Conservation (phyloP, 1,140 invertebrate genomes). For the Panagrolaimus sp. region DNA sequence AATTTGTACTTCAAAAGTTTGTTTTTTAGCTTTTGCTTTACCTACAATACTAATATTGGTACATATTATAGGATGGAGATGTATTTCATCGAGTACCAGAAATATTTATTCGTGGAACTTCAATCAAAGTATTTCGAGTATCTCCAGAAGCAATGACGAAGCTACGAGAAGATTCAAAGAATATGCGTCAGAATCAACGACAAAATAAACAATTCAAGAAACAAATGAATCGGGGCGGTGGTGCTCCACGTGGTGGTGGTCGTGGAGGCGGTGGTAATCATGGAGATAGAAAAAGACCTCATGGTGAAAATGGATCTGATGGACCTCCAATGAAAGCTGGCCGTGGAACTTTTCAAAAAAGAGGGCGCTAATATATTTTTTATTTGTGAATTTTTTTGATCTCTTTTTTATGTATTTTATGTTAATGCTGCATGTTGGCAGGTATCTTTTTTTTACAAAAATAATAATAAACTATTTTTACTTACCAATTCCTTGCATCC, state of each 20-base stretch:
- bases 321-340: conserved; percentile 17
- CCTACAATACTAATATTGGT: too few species aligned
- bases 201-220: conserved; percentile 48
- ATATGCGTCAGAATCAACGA: conserved; percentile 50
- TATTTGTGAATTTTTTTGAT: background rate
- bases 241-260: conserved; percentile 27
- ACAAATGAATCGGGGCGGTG: conserved; percentile 22
- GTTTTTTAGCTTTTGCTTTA: too few species aligned
- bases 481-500: conserved; percentile 29
- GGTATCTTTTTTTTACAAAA: conserved; percentile 6
- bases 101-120: conserved; percentile 95
- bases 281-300: conserved; percentile 19
- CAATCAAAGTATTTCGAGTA: conserved; percentile 97
- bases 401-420: conserved; percentile 1
- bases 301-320: conserved; percentile 9
- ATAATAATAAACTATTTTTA: background rate
- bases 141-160: conserved; percentile 74
- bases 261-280: conserved; percentile 29
- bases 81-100: conserved; percentile 98
- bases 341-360: conserved; percentile 15
- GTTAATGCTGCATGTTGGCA: background rate
- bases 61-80: conserved; percentile 72
- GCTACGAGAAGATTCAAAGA: conserved; percentile 57
- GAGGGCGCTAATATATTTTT: background rate
- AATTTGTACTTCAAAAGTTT: conserved; percentile 84